These are phyloP conservation scores for Quadroppia sp. DNA, from an alignment of 2,888 invertebrate species.

Conservation along the genomic window DNA sequence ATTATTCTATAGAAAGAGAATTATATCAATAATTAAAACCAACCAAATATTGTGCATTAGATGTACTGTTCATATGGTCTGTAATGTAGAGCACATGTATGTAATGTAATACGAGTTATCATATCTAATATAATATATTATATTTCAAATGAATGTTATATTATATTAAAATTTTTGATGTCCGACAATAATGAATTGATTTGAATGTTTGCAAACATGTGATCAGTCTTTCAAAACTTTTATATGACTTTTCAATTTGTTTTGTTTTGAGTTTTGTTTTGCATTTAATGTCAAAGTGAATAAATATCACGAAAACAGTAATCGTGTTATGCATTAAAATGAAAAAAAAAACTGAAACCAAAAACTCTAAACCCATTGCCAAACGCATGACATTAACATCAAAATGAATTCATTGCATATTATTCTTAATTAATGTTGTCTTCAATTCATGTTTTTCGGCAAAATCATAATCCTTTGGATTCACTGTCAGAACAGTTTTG, in stretches of 20 bases:
- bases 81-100: too few relatives aligned
- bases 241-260: background rate
- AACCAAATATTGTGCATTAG: background rate
- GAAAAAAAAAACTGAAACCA: background rate
- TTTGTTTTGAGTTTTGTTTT: background rate
- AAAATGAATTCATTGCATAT: background rate
- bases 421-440: constrained; percentile 15
- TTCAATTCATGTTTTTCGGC: background rate
- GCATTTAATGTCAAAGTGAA: background rate
- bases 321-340: constrained; percentile 8
- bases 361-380: background rate
- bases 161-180: too few relatives aligned
- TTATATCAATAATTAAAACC: background rate
- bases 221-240: background rate
- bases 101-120: too few relatives aligned
- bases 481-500: background rate
- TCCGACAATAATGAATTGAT: too few relatives aligned
- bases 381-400: constrained; percentile 10
- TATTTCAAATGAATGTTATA: background rate
- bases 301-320: constrained; percentile 14
- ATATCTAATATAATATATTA: background rate
- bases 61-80: background rate
- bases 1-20: background rate
- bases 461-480: background rate
- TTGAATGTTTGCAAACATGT: too few relatives aligned